Evolutionary conservation across 2,797 vertebrate genomes (phyloP).

Genomic region (Cossypha niveicapilla): DNA sequence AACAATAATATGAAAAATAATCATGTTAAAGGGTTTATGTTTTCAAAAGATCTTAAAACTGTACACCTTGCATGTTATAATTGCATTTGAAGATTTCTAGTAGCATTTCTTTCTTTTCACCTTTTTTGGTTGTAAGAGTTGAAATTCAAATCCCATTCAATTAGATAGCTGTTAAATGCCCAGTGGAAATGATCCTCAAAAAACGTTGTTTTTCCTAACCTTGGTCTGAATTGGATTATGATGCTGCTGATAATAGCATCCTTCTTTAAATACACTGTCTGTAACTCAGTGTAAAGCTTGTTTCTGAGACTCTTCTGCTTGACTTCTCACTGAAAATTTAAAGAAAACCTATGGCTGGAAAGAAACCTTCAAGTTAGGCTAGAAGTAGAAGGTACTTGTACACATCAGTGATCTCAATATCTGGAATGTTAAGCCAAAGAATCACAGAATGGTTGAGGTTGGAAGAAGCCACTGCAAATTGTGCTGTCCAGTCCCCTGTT

Average conservation of each 20-base stretch:
- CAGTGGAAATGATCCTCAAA: background rate
- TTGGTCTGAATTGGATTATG: background rate
- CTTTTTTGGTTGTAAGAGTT: background rate
- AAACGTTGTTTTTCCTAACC: background rate
- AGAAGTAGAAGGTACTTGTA: background rate
- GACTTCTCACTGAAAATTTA: background rate
- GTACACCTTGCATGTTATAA: background rate
- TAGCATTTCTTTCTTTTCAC: accelerated
- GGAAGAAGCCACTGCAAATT: background rate
- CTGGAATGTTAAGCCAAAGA: background rate
- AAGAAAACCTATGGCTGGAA: background rate
- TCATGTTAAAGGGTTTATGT: background rate
- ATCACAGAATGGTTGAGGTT: background rate
- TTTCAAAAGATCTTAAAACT: background rate
- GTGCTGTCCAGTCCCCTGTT: accelerated
- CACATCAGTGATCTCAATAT: accelerated
- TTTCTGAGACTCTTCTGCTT: background rate
- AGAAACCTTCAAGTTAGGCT: background rate
- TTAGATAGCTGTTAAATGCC: background rate
- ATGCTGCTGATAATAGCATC: background rate
- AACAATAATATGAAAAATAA: background rate
- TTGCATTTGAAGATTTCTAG: background rate
- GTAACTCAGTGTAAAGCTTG: background rate
- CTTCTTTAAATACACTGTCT: background rate
- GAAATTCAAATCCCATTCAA: background rate